These are phyloP conservation scores for Campopleginae sp. DNA, from an alignment of 2,888 invertebrate genomes.

Conservation along the genomic window DNA sequence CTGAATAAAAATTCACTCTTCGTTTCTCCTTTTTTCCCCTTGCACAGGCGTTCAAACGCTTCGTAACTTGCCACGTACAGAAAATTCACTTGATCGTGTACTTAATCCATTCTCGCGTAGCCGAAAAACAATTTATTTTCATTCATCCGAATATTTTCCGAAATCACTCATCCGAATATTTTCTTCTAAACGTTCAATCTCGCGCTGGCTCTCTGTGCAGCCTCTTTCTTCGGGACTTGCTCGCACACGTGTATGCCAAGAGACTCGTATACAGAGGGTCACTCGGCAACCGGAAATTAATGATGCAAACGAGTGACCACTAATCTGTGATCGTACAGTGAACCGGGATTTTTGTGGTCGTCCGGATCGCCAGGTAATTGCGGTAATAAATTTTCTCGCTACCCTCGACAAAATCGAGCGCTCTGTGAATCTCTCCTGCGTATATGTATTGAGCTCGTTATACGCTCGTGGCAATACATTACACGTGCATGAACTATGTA, in stretches of 20 bases:
- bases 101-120: slow-evolving; percentile 14
- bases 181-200: slow-evolving; percentile 22
- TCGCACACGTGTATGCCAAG: not conserved
- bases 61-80: not conserved
- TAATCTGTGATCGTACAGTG: slow-evolving; percentile 75
- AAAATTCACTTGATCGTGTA: not conserved
- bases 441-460: slow-evolving; percentile 29
- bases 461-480: slow-evolving; percentile 13
- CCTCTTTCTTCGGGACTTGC: not conserved
- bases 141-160: not conserved
- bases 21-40: not conserved
- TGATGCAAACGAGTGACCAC: slow-evolving; percentile 75
- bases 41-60: not conserved
- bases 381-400: slow-evolving; percentile 73
- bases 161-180: not conserved
- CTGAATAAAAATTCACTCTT: not conserved
- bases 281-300: slow-evolving; percentile 70
- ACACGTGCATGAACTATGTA: not conserved
- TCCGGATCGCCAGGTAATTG: slow-evolving; percentile 73
- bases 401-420: slow-evolving; percentile 58
- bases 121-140: slow-evolving; percentile 35
- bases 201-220: not conserved
- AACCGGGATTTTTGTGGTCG: slow-evolving; percentile 75
- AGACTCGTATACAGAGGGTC: not conserved
- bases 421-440: slow-evolving; percentile 11